phyloP scores from a whole-genome alignment of 1,140 invertebrate species.

The Drosophila bifasciata region DNA sequence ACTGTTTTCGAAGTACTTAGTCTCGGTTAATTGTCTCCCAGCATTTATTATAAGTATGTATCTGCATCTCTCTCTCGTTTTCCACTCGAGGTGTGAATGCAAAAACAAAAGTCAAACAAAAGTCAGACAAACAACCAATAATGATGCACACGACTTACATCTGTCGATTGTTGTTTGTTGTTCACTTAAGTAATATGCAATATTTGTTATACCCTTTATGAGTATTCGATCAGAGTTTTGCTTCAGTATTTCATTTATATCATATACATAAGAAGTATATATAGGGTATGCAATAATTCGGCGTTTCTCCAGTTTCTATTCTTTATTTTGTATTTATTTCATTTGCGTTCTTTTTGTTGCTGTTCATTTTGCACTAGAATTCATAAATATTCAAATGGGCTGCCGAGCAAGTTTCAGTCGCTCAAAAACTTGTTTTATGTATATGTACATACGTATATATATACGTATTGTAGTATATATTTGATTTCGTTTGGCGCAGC shows the following conservation, averaged over 20 bases:
- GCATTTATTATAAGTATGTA: slow-evolving; percentile 32
- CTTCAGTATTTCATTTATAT: too few species aligned
- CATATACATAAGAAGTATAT: too few species aligned
- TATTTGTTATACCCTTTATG: neutral
- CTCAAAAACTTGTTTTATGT: slow-evolving; percentile 65
- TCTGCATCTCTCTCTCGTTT: slow-evolving; percentile 24
- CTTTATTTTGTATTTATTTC: neutral
- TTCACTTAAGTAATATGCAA: neutral
- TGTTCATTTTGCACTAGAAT: slow-evolving; percentile 42
- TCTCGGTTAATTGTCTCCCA: slow-evolving; percentile 41
- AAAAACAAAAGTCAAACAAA: neutral
- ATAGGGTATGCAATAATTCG: neutral
- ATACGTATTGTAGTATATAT: slow-evolving; percentile 1
- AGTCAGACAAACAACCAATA: slow-evolving; percentile 29
- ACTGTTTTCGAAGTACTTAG: slow-evolving; percentile 68
- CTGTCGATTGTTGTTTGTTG: slow-evolving; percentile 17
- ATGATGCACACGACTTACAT: slow-evolving; percentile 49
- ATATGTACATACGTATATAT: neutral
- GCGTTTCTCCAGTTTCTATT: too few species aligned
- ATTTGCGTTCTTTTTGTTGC: slow-evolving; percentile 2
- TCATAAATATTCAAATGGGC: slow-evolving; percentile 65
- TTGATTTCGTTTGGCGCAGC: slow-evolving; percentile 48
- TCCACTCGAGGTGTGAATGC: slow-evolving; percentile 38
- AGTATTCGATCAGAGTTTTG: too few species aligned
- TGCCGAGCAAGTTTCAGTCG: slow-evolving; percentile 65